Percentiles rank a stretch among this genome's conserved stretches.
Conservation (phyloP, 1,140 invertebrate species). For the Gonatopus flavifemur region DNA sequence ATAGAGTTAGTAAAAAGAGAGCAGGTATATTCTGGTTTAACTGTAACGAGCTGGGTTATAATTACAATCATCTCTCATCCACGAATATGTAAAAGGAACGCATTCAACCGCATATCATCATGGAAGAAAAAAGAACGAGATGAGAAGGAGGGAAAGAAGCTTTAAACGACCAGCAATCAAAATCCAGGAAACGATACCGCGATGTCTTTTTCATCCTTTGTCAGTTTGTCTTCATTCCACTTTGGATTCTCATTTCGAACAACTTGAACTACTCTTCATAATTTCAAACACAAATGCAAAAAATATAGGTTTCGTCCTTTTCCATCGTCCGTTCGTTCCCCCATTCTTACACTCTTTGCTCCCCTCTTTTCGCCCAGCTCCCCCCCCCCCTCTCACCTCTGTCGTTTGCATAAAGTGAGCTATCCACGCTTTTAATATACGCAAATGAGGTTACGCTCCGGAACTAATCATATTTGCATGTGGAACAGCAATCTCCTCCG, state of each 20-base stretch:
- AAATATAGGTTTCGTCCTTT: slow-evolving; percentile 26
- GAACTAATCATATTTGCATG: slow-evolving; percentile 57
- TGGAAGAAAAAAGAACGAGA: not conserved
- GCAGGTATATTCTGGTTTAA: too few species aligned
- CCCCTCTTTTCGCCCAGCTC: slow-evolving; percentile 1
- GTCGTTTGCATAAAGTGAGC: slow-evolving; percentile 47
- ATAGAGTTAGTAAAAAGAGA: too few species aligned
- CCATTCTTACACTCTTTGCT: too few species aligned
- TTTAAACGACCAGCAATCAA: slow-evolving; percentile 25
- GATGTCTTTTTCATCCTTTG: not conserved
- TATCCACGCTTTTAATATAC: slow-evolving; percentile 51
- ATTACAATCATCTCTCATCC: too few species aligned
- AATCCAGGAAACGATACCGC: slow-evolving; percentile 5
- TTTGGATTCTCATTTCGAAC: too few species aligned
- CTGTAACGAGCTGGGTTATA: too few species aligned
- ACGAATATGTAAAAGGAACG: too few species aligned
- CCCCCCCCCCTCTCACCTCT: not conserved
- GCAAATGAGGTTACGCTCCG: slow-evolving; percentile 53
- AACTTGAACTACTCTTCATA: slow-evolving; percentile 16
- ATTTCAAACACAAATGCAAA: slow-evolving; percentile 28
- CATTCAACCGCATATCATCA: too few species aligned
- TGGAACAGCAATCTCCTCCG: slow-evolving; percentile 50
- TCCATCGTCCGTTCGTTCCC: slow-evolving; percentile 15
- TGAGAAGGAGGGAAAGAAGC: not conserved
- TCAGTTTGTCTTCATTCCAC: slow-evolving; percentile 8